Evolutionary conservation across 1,140 invertebrate genomes (phyloP).

Genomic region (Ips nitidus): DNA sequence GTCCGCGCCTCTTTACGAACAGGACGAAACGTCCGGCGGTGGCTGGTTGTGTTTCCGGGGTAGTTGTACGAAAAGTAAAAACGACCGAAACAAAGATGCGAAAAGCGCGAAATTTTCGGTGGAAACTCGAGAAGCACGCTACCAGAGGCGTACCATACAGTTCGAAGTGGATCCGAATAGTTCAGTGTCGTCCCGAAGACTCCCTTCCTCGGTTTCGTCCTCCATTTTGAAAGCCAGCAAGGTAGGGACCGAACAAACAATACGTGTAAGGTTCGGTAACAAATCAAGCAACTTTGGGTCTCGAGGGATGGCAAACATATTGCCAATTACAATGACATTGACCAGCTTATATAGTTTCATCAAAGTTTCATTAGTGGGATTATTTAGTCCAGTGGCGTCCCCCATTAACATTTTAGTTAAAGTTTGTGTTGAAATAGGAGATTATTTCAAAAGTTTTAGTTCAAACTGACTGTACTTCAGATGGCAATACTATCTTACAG

Average conservation of each 20-base stretch:
- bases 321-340: too few species aligned
- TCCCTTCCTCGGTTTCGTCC: slow-evolving; percentile 24
- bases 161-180: slow-evolving; percentile 29
- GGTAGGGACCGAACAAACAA: slow-evolving; percentile 6
- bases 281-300: too few species aligned
- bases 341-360: too few species aligned
- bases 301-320: too few species aligned
- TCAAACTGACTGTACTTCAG: too few species aligned
- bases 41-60: slow-evolving; percentile 29
- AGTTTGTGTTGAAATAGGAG: too few species aligned
- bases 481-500: too few species aligned
- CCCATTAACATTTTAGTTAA: too few species aligned
- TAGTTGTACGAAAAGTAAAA: slow-evolving; percentile 9
- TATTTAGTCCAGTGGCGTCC: too few species aligned
- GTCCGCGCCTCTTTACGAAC: slow-evolving; percentile 16
- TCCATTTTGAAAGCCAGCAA: slow-evolving; percentile 30
- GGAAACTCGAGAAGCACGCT: slow-evolving; percentile 18
- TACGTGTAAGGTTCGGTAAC: too few species aligned
- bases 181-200: slow-evolving; percentile 23
- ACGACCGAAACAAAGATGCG: slow-evolving; percentile 1
- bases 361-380: too few species aligned
- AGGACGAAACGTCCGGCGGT: not conserved
- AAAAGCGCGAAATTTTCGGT: slow-evolving; percentile 9
- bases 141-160: slow-evolving; percentile 33
- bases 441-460: too few species aligned